Evolutionary conservation across 2,113 vertebrate species (phyloP).

Genomic region (Crypturellus undulatus): DNA sequence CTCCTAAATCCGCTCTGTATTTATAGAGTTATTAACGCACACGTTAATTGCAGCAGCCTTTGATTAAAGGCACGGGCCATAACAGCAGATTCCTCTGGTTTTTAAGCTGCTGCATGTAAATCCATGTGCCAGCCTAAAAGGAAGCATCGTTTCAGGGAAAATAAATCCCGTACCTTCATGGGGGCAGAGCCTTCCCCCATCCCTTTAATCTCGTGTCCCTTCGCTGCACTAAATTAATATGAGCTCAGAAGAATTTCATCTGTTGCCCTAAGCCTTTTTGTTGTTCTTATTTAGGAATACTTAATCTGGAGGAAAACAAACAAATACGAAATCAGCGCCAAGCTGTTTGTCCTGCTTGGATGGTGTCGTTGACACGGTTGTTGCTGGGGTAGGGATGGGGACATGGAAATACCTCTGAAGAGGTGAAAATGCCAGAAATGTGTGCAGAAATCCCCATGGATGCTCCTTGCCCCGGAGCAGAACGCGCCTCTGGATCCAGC

Average conservation of each 20-base stretch:
- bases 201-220: slow-evolving; percentile 50
- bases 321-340: background rate
- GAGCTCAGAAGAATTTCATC: slow-evolving; percentile 61
- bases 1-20: background rate
- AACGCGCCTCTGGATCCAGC: background rate
- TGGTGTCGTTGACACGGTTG: background rate
- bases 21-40: background rate
- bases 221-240: slow-evolving; percentile 20
- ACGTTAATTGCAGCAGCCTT: background rate
- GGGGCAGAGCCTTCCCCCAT: background rate
- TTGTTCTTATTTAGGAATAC: slow-evolving; percentile 64
- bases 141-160: background rate
- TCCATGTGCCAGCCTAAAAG: background rate
- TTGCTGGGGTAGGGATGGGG: fast-evolving
- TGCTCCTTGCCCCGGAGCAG: background rate
- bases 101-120: background rate
- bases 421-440: background rate
- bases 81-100: background rate
- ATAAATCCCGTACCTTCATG: background rate
- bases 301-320: slow-evolving; percentile 62
- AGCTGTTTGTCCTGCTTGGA: slow-evolving; percentile 2
- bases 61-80: background rate
- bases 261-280: slow-evolving; percentile 52
- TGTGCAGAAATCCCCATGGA: background rate
- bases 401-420: background rate